Evolutionary conservation across 2,888 invertebrate species (phyloP), one percentile per base, ranked within the genome.

Genomic region (Cryptocephalus primarius): DNA sequence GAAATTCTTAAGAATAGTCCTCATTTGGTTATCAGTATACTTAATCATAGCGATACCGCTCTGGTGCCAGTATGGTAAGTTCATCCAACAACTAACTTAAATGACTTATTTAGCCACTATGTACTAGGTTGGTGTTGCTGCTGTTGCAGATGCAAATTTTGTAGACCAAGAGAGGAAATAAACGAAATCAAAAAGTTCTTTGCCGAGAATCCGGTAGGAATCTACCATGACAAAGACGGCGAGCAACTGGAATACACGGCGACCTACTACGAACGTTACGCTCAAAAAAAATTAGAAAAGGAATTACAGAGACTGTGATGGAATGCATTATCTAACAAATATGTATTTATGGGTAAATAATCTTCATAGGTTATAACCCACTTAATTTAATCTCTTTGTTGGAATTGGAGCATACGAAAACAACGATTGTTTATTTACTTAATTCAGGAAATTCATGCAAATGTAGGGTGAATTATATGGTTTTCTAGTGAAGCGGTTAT

Each of bases 51-150:
- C 73, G 6, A 61, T 75, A 42, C 72, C 73, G 1, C 68, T 69
- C 43, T 76, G 75, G 75, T 75, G 74, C 55, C 70, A 71, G 43
- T 69, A 65, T 64, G 76, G 22, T 22, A 22, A 22, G 22, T 4
- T 22, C 22, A 22, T 6, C 3, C 22, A 22, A 6, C 22, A 4
- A 6, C 2, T 22, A 22, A 22, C 22, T 22, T 6, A 22, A 22
- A 22, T 22, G 2, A 22, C 6, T 6, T 22, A 22, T 22, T 6
- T 22, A 22, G 22, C 6, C n/a, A n/a, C n/a, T 22, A 22, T 22
- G 22, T 22, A n/a, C n/a, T n/a, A 22, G 22, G 75, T 72, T 79
- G 80, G 78, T 81, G 81, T 53, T 82, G 76, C 47, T 76, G 75
- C 49, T 75, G 73, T 54, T 75, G 65, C 47, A 64, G 70, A 52